phyloP scores from a whole-genome alignment of 2,888 invertebrate species.

The Nephrotoma guestfalica region DNA sequence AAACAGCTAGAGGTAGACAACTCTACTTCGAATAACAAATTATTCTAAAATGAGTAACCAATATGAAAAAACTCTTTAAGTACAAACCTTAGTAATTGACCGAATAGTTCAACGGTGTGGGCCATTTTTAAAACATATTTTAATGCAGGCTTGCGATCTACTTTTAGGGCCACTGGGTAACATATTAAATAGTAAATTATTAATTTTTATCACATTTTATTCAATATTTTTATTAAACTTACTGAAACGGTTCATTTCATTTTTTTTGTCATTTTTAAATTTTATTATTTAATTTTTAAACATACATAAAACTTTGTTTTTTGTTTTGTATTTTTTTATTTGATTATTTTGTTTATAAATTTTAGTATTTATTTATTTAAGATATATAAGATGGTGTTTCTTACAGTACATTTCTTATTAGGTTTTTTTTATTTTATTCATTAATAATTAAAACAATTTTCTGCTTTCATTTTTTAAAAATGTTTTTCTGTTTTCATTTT shows the following conservation, averaged over 20 bases:
- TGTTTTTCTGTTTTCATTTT: background rate
- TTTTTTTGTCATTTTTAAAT: background rate
- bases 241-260: background rate
- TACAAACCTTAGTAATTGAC: no score
- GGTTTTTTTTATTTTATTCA: background rate
- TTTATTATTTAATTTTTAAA: background rate
- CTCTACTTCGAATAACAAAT: no score
- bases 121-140: no score
- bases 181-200: no score
- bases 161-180: no score
- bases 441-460: background rate
- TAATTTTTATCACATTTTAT: background rate
- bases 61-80: no score
- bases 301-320: background rate
- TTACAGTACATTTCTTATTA: background rate
- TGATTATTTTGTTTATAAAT: background rate
- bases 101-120: no score
- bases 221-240: background rate
- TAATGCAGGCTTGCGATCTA: no score
- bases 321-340: background rate
- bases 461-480: background rate
- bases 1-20: no score
- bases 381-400: background rate
- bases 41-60: no score
- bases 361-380: background rate